A percentile compares a stretch with the other conserved stretches of the same genome.
Evolutionary conservation across 2,888 invertebrate genomes (phyloP).

Genomic region (Cacoxenus indagator): DNA sequence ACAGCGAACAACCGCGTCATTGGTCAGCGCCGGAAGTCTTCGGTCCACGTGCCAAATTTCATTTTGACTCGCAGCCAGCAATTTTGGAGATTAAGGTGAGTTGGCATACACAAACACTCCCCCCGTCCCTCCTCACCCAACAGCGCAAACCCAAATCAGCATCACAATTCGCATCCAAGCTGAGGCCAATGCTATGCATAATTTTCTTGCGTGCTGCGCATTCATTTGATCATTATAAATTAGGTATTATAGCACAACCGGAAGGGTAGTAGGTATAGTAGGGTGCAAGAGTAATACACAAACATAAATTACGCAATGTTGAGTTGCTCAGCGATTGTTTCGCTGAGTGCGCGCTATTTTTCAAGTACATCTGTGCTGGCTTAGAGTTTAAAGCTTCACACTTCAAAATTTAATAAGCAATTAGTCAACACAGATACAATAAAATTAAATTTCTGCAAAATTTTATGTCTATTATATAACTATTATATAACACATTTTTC

Average conservation of each 20-base stretch:
- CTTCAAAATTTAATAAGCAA: too few relatives aligned
- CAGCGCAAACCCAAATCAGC: neutral
- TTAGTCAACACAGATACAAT: too few relatives aligned
- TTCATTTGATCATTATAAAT: constrained; percentile 12
- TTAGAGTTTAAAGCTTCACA: too few relatives aligned
- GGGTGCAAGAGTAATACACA: neutral
- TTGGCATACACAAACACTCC: constrained; percentile 2
- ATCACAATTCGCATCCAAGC: neutral
- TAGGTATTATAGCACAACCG: neutral
- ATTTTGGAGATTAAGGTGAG: constrained; percentile 79
- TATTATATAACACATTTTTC: too few relatives aligned
- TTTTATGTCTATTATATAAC: too few relatives aligned
- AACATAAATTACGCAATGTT: constrained; percentile 11
- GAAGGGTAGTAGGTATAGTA: neutral
- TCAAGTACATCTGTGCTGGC: too few relatives aligned
- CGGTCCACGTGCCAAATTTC: constrained; percentile 88
- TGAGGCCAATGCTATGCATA: neutral
- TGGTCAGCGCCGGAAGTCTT: constrained; percentile 90
- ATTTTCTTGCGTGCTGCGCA: neutral
- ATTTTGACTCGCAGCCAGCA: constrained; percentile 83
- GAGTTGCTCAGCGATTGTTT: neutral
- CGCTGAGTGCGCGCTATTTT: too few relatives aligned
- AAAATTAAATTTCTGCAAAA: too few relatives aligned
- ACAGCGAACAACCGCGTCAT: constrained; percentile 81
- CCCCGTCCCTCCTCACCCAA: neutral